Evolutionary conservation across 2,888 invertebrate genomes (phyloP).

Genomic region (Drosophila meridionalis): DNA sequence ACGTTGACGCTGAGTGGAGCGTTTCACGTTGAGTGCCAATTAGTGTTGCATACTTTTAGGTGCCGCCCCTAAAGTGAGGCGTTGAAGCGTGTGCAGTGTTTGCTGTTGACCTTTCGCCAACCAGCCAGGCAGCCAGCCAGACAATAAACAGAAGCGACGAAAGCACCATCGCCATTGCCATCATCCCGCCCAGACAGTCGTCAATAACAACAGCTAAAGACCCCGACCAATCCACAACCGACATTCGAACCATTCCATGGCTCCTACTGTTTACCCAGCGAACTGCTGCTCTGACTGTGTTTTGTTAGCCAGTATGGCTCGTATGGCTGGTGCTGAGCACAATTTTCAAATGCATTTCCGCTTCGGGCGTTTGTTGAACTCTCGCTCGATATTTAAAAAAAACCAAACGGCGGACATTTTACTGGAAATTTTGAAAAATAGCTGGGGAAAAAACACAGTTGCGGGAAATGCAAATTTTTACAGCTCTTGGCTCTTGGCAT

Average conservation of each 20-base stretch:
- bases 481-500: constrained; percentile 76
- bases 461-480: constrained; percentile 75
- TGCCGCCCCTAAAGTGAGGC: constrained; percentile 43
- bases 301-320: constrained; percentile 51
- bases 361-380: constrained; percentile 71
- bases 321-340: constrained; percentile 29
- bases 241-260: not conserved
- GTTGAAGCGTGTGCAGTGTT: constrained; percentile 62
- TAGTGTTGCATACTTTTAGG: constrained; percentile 72
- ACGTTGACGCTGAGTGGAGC: constrained; percentile 36
- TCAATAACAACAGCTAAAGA: constrained; percentile 63
- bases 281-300: constrained; percentile 45
- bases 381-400: constrained; percentile 66
- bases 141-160: constrained; percentile 52
- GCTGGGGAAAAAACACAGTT: constrained; percentile 29
- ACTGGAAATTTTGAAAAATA: constrained; percentile 45
- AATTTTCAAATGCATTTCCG: constrained; percentile 74
- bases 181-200: constrained; percentile 68
- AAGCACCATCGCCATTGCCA: constrained; percentile 41
- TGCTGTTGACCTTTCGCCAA: constrained; percentile 62
- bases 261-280: constrained; percentile 60
- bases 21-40: constrained; percentile 59
- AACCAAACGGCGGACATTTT: constrained; percentile 47
- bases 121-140: constrained; percentile 53
- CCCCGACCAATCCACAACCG: not conserved